Evolutionary conservation across 2,888 invertebrate species (phyloP).

Genomic region (Branchellion lobata): DNA sequence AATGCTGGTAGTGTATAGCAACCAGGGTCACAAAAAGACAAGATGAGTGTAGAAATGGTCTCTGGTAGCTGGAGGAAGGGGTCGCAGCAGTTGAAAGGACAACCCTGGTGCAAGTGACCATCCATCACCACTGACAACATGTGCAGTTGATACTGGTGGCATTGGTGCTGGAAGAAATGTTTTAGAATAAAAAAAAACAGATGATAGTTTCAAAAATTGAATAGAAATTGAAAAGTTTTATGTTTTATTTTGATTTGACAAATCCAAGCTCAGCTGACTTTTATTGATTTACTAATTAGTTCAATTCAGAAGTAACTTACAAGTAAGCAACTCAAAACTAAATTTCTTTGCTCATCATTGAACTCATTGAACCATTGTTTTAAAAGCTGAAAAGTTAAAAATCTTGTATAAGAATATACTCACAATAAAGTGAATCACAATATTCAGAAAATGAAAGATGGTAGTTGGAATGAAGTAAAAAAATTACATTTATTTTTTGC

Average conservation of each 20-base stretch:
- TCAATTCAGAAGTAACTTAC: conserved; percentile 50
- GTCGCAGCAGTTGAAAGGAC: conserved; percentile 64
- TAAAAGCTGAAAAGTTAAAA: conserved; percentile 56
- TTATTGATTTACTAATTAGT: too few relatives aligned
- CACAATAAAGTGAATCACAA: too few relatives aligned
- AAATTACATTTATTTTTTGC: not conserved
- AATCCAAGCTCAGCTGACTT: too few relatives aligned
- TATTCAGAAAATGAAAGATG: conserved; percentile 18
- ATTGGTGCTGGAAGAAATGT: conserved; percentile 58
- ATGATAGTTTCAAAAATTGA: not conserved
- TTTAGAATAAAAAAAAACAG: too few relatives aligned
- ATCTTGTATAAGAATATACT: conserved; percentile 4
- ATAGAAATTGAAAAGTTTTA: not conserved
- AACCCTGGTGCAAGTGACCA: conserved; percentile 61
- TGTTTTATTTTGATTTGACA: too few relatives aligned
- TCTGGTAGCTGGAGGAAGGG: conserved; percentile 62
- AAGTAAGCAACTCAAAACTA: conserved; percentile 59
- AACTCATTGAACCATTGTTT: conserved; percentile 60
- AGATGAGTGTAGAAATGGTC: conserved; percentile 60
- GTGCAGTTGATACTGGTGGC: conserved; percentile 63
- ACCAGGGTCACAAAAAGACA: conserved; percentile 64
- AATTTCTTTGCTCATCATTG: conserved; percentile 60
- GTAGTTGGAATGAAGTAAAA: not conserved
- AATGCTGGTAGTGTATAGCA: conserved; percentile 30
- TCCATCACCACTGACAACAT: conserved; percentile 62